Conservation (phyloP, 2,113 vertebrate species). For the Chaenogobius annularis region DNA sequence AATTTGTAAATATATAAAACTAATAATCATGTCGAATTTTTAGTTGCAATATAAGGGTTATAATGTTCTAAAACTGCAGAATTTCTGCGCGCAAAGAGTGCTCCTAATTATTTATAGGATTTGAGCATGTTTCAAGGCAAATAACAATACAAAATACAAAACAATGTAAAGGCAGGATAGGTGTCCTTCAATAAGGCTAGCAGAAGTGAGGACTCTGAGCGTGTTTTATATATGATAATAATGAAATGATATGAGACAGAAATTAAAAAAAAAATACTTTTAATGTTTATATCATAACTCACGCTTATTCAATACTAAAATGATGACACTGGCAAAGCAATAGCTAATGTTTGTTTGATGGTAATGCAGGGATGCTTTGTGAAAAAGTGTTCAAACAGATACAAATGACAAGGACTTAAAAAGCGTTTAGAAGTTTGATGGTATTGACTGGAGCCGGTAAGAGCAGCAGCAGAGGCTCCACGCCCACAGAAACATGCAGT, state of each 20-base stretch:
- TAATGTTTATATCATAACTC: background rate
- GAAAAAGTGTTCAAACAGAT: background rate
- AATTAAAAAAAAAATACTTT: background rate
- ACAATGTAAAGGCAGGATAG: no score
- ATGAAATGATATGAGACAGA: background rate
- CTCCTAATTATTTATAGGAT: no score
- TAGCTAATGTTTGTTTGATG: background rate
- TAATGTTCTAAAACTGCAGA: no score
- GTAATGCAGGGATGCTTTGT: background rate
- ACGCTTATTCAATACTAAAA: background rate
- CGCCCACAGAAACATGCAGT: constrained; percentile 1
- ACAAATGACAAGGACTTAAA: constrained; percentile 15
- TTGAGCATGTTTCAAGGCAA: no score
- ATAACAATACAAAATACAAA: no score
- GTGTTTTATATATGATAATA: background rate
- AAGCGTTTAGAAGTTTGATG: constrained; percentile 4
- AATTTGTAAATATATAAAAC: no score
- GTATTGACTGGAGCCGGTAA: constrained; percentile 13
- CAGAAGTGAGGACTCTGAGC: background rate
- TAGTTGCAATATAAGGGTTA: no score
- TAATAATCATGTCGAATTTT: no score
- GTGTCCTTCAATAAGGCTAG: no score
- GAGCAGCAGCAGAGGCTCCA: background rate
- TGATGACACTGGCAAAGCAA: background rate
- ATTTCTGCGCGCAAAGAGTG: no score